phyloP scores from a whole-genome alignment of 2,888 invertebrate species.

The Drosophila hamatofila region DNA sequence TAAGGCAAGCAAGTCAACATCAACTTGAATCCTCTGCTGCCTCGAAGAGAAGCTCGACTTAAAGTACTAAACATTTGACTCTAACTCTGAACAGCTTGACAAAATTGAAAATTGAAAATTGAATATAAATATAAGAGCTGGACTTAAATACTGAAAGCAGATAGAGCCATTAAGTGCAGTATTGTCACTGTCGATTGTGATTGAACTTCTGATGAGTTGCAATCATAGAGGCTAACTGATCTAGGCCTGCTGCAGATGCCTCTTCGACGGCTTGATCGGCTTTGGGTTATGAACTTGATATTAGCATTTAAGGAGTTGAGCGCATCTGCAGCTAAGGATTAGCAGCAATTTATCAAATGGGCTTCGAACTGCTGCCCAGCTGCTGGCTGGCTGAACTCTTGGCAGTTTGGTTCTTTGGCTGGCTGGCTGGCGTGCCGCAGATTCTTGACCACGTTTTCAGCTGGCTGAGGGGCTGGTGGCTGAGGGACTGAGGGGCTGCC shows the following conservation, averaged over 20 bases:
- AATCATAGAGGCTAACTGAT: not conserved
- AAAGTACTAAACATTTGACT: not conserved
- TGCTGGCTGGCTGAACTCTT: constrained; percentile 9
- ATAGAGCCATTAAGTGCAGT: too few species aligned
- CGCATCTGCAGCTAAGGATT: too few species aligned
- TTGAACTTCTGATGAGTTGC: too few species aligned
- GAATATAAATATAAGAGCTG: too few species aligned
- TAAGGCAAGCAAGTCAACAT: not conserved
- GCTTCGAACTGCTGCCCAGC: constrained; percentile 1
- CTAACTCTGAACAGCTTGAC: too few species aligned
- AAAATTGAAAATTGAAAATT: too few species aligned
- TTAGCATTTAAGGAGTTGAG: too few species aligned
- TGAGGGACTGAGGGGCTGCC: not conserved
- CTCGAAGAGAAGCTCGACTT: not conserved
- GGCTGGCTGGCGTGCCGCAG: constrained; percentile 50
- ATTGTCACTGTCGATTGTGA: too few species aligned
- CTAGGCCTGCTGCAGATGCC: too few species aligned
- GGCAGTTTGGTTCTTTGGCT: constrained; percentile 3
- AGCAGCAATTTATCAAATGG: constrained; percentile 58
- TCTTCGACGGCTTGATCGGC: not conserved
- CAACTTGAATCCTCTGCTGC: not conserved
- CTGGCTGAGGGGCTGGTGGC: constrained; percentile 13
- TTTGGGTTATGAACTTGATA: not conserved
- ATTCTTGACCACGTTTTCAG: constrained; percentile 52
- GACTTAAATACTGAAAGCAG: too few species aligned